Evolutionary conservation across 2,888 invertebrate genomes (phyloP).

Genomic region (Spodoptera littoralis): DNA sequence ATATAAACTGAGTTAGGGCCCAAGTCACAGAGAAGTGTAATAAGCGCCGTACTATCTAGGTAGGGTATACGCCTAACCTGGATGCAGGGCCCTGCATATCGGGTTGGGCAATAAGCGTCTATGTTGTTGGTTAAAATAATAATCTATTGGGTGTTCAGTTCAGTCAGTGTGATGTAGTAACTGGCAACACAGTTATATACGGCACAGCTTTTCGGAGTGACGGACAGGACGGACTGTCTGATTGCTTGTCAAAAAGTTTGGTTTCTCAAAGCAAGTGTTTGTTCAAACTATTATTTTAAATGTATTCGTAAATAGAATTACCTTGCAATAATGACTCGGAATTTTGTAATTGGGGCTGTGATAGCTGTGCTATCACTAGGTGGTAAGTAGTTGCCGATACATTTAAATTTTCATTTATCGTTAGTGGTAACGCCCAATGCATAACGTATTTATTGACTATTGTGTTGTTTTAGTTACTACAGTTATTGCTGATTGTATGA

Average conservation of each 20-base stretch:
- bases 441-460: slow-evolving; percentile 53
- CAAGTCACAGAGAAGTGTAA: too few relatives aligned
- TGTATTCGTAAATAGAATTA: slow-evolving; percentile 42
- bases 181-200: too few relatives aligned
- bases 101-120: too few relatives aligned
- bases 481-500: slow-evolving; percentile 89
- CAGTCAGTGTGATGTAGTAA: too few relatives aligned
- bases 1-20: too few relatives aligned
- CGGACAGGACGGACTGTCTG: too few relatives aligned
- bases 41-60: too few relatives aligned
- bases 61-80: too few relatives aligned
- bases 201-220: too few relatives aligned
- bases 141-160: too few relatives aligned
- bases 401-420: slow-evolving; percentile 41
- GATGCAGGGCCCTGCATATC: too few relatives aligned
- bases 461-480: slow-evolving; percentile 70
- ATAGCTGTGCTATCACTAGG: slow-evolving; percentile 58
- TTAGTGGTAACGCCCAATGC: slow-evolving; percentile 76
- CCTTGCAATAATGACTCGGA: slow-evolving; percentile 59
- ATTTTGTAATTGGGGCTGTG: slow-evolving; percentile 46
- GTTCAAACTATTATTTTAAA: slow-evolving; percentile 21
- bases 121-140: too few relatives aligned
- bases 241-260: slow-evolving; percentile 39
- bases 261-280: slow-evolving; percentile 4
- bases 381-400: slow-evolving; percentile 57